phyloP scores from a whole-genome alignment of 2,113 vertebrate species.

The Oxyura jamaicensis region DNA sequence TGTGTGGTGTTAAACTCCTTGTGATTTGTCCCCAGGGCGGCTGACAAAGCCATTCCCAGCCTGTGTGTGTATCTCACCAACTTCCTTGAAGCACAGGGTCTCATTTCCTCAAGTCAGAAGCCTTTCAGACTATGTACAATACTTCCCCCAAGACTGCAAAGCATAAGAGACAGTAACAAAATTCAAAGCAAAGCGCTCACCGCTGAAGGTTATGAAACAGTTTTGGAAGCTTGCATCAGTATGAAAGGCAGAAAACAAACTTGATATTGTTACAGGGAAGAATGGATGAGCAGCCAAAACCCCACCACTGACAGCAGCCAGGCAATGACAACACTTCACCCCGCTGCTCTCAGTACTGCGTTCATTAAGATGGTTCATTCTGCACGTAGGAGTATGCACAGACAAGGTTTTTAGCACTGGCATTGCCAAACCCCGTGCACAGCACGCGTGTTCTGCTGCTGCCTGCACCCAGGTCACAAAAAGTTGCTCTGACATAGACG shows the following conservation, averaged over 20 bases:
- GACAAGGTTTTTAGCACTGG: neutral
- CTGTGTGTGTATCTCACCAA: neutral
- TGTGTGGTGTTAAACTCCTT: neutral
- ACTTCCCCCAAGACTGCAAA: neutral
- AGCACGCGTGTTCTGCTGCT: neutral
- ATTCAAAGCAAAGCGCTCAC: neutral
- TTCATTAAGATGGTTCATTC: neutral
- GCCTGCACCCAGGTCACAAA: neutral
- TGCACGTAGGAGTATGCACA: neutral
- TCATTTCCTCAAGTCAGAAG: neutral
- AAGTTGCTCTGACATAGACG: neutral
- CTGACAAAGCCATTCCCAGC: neutral
- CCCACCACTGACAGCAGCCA: neutral
- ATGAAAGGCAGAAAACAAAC: conserved; percentile 3
- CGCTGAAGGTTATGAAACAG: neutral
- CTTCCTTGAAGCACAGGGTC: neutral
- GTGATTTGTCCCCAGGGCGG: neutral
- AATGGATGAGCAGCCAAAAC: neutral
- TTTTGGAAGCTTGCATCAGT: neutral
- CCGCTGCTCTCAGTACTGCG: neutral
- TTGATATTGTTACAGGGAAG: neutral
- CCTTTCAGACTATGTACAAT: neutral
- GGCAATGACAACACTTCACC: neutral
- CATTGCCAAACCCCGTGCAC: too few relatives aligned
- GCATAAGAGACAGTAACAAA: neutral